These are phyloP conservation scores for Rhopalosiphum nymphaeae DNA, from an alignment of 2,888 invertebrate species.

Conservation along the genomic window DNA sequence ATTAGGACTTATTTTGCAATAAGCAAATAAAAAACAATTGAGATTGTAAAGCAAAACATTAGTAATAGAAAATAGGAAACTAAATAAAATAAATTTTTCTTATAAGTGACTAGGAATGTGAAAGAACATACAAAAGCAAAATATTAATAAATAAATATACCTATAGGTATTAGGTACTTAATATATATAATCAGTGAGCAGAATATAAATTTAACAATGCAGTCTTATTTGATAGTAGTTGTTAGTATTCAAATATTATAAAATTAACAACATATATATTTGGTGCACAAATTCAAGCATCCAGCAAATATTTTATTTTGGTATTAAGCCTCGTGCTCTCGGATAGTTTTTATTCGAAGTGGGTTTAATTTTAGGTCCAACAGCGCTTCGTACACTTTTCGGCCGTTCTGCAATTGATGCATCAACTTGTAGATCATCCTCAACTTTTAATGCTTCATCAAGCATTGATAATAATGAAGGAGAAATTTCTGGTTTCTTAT, in stretches of 20 bases:
- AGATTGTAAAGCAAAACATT: conserved; percentile 29
- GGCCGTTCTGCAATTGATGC: conserved; percentile 67
- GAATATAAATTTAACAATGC: conserved; percentile 57
- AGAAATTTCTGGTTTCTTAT: conserved; percentile 80
- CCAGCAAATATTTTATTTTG: conserved; percentile 67
- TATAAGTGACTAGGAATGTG: conserved; percentile 56
- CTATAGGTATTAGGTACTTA: conserved; percentile 15
- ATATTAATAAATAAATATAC: conserved; percentile 25
- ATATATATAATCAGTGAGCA: conserved; percentile 34
- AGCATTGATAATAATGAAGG: conserved; percentile 80
- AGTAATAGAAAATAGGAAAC: conserved; percentile 48
- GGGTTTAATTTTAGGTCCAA: conserved; percentile 65
- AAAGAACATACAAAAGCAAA: conserved; percentile 40
- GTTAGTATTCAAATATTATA: conserved; percentile 48
- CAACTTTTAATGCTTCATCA: conserved; percentile 74
- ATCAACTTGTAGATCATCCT: conserved; percentile 69
- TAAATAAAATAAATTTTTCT: conserved; percentile 33
- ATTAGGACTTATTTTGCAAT: conserved; percentile 35
- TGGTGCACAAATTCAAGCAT: conserved; percentile 52
- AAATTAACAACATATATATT: conserved; percentile 45
- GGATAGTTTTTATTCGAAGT: conserved; percentile 67
- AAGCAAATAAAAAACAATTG: conserved; percentile 43
- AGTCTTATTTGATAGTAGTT: conserved; percentile 51
- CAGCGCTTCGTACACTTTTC: conserved; percentile 61
- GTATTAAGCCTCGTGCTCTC: conserved; percentile 68